phyloP scores from a whole-genome alignment of 2,888 invertebrate species.

The Heliconius ismenius region DNA sequence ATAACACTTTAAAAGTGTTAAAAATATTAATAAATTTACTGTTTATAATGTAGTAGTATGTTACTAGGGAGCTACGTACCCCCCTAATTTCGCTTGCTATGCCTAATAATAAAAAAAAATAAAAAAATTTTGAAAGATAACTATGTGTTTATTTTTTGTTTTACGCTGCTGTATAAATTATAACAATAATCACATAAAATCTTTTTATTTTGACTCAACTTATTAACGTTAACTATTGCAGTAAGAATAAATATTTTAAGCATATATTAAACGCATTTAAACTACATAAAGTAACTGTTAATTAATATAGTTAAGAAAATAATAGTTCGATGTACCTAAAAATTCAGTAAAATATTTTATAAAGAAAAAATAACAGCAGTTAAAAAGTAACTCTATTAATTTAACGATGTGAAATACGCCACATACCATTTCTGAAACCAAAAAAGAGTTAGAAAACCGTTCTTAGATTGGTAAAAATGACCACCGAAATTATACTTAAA shows the following conservation, averaged over 20 bases:
- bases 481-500: constrained; percentile 23
- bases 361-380: too few species aligned
- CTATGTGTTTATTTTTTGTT: not conserved
- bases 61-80: too few species aligned
- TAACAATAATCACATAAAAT: not conserved
- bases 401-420: too few species aligned
- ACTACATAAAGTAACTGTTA: too few species aligned
- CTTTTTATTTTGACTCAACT: not conserved
- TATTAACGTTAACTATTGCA: not conserved
- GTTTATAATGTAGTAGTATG: too few species aligned
- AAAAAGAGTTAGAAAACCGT: not conserved
- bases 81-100: too few species aligned
- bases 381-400: too few species aligned
- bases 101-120: not conserved
- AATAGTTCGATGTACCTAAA: too few species aligned
- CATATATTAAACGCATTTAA: too few species aligned
- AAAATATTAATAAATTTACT: not conserved
- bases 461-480: constrained; percentile 16
- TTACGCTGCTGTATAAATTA: not conserved
- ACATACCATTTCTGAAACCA: not conserved
- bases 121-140: not conserved
- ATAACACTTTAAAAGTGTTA: too few species aligned
- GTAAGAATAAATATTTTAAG: not conserved
- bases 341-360: too few species aligned
- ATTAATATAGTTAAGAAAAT: too few species aligned